A percentile compares a stretch with the other conserved stretches of the same genome.
Evolutionary conservation across 2,888 invertebrate genomes (phyloP).

Genomic region (Clostera curtula): DNA sequence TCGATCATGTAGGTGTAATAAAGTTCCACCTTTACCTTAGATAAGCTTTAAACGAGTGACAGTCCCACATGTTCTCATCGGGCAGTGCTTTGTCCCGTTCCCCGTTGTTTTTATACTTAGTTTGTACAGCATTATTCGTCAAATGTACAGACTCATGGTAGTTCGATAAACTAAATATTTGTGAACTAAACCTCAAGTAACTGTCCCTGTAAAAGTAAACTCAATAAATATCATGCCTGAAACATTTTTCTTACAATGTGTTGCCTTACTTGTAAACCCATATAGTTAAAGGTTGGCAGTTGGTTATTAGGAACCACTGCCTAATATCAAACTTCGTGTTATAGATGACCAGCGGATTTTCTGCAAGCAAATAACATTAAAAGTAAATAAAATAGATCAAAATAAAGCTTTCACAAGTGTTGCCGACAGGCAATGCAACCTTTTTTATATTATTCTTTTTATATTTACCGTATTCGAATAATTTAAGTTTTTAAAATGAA

Average conservation of each 20-base stretch:
- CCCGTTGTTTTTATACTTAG: slow-evolving; percentile 84
- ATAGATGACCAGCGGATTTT: slow-evolving; percentile 90
- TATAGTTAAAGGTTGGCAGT: slow-evolving; percentile 90
- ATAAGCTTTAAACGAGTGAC: slow-evolving; percentile 84
- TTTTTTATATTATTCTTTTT: too few species aligned
- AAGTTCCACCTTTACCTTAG: slow-evolving; percentile 71
- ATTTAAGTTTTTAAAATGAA: too few species aligned
- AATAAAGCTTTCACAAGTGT: too few species aligned
- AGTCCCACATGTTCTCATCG: slow-evolving; percentile 96
- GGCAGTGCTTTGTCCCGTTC: slow-evolving; percentile 86
- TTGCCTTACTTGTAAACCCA: slow-evolving; percentile 90
- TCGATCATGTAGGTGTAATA: too few species aligned
- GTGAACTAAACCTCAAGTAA: slow-evolving; percentile 93
- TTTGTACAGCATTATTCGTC: slow-evolving; percentile 95
- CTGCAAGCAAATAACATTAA: slow-evolving; percentile 64
- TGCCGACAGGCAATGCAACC: too few species aligned
- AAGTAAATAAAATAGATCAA: too few species aligned
- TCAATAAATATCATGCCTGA: not conserved
- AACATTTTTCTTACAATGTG: not conserved
- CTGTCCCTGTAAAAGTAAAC: slow-evolving; percentile 79
- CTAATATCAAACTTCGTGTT: slow-evolving; percentile 96
- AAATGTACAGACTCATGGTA: slow-evolving; percentile 95
- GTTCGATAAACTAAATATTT: slow-evolving; percentile 88
- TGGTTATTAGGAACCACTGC: slow-evolving; percentile 95
- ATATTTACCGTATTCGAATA: too few species aligned